phyloP scores from a whole-genome alignment of 2,113 vertebrate genomes.

The Cinclus mexicanus region DNA sequence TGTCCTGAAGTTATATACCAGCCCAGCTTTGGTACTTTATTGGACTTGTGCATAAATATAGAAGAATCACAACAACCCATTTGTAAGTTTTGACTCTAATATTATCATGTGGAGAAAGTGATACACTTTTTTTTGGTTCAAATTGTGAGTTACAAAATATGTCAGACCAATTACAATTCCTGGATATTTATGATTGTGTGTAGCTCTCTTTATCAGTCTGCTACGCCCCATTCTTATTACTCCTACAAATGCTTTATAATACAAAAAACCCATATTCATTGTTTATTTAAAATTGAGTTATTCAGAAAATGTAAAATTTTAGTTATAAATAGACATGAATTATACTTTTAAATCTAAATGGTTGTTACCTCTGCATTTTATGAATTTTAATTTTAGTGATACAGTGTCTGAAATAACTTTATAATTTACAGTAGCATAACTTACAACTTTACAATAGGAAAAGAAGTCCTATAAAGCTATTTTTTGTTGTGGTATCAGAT shows the following conservation, averaged over 20 bases:
- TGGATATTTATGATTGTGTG: not conserved
- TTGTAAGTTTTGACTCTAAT: not conserved
- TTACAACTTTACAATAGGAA: not conserved
- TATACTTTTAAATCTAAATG: not conserved
- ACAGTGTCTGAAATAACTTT: not conserved
- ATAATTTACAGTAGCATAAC: too few relatives aligned
- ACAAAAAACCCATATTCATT: not conserved
- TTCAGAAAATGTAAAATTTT: not conserved
- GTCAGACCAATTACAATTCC: not conserved
- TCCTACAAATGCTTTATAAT: not conserved
- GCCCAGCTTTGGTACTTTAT: not conserved
- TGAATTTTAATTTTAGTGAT: not conserved
- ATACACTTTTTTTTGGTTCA: not conserved
- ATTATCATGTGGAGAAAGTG: not conserved
- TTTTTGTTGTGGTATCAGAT: not conserved
- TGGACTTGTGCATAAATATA: not conserved
- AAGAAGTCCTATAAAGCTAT: not conserved
- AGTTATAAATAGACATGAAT: not conserved
- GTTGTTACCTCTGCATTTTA: not conserved
- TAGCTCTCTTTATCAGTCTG: not conserved
- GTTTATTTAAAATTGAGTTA: not conserved
- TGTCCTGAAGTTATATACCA: not conserved
- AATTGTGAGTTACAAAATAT: not conserved
- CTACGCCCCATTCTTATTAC: not conserved
- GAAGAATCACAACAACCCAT: fast-evolving